Evolutionary conservation across 1,140 invertebrate genomes (phyloP), one percentile per base, ranked within the genome.

Genomic region (Oryzaephilus surinamensis): DNA sequence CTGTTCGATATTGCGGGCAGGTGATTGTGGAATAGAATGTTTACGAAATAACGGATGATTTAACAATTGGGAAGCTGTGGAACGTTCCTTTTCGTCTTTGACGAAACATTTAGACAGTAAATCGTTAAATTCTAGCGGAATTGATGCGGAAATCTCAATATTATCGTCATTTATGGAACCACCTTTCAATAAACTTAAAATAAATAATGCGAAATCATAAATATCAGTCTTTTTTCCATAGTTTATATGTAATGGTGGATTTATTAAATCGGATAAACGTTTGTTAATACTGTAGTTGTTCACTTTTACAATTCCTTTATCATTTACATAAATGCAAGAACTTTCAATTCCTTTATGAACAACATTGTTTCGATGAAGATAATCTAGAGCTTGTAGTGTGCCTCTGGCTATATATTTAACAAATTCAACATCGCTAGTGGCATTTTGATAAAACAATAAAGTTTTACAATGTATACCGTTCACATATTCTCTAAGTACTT

Each of bases 301-400:
- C 15, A 87, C 51, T 54, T 71, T 72, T 16, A 80, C 62, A 15
- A 55, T 33, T 18, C 70, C 76, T 17, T 52, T 55, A n/a, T 65
- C 40, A 24, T 31, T 39, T 12, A 58, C 33, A 51, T 79, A 79
- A 23, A 84, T 67, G 48, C 73, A 80, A 6, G 71, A 69, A 32
- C 76, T 71, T 10, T 75, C 61, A 6, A 90, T 53, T 63, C 82
- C 76, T 54, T 79, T 81, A 57, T 89, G 84, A 1, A 84, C 78
- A 6, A 88, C 74, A 50, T 79, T 79, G 54, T 86, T 85, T 28
- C 73, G 65, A 53, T 89, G 85, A 8, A 90, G 61, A 57, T 76
- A 85, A 11, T 74, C 61, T 4, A 90, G 49, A 2, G 77, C 79
- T 30, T 71, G 66, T 1, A 88, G 55, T 13, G 86, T 66, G 28